These are phyloP conservation scores for Galeopsomyia nigrocyanea DNA, from an alignment of 2,888 invertebrate genomes.

Conservation along the genomic window DNA sequence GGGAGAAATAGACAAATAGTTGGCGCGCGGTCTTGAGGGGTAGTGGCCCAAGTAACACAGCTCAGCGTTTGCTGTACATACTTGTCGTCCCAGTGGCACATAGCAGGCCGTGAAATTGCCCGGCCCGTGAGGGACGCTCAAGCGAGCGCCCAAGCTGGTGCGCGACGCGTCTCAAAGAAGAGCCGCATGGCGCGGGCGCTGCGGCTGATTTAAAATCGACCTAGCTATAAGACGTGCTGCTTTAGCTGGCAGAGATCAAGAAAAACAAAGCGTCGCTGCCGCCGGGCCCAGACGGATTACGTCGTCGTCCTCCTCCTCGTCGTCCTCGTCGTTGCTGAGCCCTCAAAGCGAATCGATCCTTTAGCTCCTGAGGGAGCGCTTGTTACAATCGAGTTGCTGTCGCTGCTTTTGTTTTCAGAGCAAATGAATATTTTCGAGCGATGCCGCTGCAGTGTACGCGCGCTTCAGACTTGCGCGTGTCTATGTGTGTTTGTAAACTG, in stretches of 20 bases:
- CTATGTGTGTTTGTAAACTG: constrained; percentile 26
- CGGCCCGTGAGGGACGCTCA: constrained; percentile 27
- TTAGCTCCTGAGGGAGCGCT: neutral
- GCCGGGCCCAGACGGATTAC: constrained; percentile 53
- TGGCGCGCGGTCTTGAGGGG: no score
- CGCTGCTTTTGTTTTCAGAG: no score
- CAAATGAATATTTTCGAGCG: no score
- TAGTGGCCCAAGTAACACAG: no score
- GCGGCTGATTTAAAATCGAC: neutral
- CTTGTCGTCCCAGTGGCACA: no score
- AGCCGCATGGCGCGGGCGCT: neutral
- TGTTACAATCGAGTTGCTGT: no score
- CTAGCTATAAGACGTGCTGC: neutral
- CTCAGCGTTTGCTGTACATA: no score
- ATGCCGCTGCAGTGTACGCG: no score
- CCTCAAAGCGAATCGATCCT: constrained; percentile 33
- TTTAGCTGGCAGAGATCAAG: constrained; percentile 1
- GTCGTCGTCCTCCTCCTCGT: constrained; percentile 15
- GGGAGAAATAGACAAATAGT: no score
- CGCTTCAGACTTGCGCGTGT: no score
- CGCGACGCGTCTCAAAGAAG: neutral
- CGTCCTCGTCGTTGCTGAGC: constrained; percentile 18
- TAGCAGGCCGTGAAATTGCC: constrained; percentile 25
- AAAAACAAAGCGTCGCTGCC: constrained; percentile 47
- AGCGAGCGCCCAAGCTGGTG: no score